phyloP scores from a whole-genome alignment of 2,113 vertebrate genomes.

The Vulpes ferrilata region DNA sequence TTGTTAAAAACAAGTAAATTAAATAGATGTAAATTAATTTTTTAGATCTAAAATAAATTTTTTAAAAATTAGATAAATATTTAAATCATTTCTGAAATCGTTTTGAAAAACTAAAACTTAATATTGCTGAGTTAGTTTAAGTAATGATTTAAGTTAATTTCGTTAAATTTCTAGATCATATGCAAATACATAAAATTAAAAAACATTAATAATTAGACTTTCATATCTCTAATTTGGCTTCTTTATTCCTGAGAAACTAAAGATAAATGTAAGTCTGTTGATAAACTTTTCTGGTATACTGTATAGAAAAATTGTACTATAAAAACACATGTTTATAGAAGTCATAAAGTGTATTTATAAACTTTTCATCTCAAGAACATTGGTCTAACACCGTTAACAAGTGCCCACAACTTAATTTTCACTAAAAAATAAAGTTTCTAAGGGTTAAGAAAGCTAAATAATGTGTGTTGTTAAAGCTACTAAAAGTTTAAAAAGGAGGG shows the following conservation, averaged over 20 bases:
- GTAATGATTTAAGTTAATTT: not conserved
- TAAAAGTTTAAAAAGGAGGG: not conserved
- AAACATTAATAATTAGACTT: not conserved
- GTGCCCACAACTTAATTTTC: not conserved
- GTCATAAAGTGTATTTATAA: not conserved
- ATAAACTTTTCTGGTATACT: not conserved
- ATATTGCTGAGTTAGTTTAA: not conserved
- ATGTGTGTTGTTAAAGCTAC: not conserved
- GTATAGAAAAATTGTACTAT: not conserved
- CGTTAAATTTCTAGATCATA: not conserved
- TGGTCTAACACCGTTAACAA: not conserved
- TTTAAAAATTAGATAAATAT: not conserved
- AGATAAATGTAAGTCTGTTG: not conserved
- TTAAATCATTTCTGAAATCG: not conserved
- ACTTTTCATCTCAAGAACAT: not conserved
- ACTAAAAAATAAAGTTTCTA: not conserved
- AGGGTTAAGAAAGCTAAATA: not conserved
- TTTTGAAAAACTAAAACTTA: not conserved
- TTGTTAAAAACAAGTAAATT: too few relatives aligned
- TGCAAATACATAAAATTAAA: not conserved
- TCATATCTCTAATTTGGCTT: not conserved
- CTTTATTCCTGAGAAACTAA: not conserved
- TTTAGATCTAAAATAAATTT: too few relatives aligned
- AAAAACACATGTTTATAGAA: not conserved
- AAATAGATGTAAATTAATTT: too few relatives aligned